Evolutionary conservation across 2,797 vertebrate genomes (phyloP), one percentile per base, ranked within the genome.

Genomic region (Enteromius thamalakanensis): DNA sequence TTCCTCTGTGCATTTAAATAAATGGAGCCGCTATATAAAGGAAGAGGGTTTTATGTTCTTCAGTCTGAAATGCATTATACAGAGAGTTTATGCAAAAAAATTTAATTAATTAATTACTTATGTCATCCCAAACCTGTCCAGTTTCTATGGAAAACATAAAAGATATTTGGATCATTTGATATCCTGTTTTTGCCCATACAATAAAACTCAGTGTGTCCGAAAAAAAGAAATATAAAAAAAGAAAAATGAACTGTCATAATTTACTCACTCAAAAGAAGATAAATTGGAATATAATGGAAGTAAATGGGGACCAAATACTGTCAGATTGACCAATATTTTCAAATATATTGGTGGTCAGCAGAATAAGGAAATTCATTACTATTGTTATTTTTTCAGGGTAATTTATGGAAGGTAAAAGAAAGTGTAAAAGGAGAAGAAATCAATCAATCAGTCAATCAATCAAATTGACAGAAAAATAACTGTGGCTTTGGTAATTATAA

Each of bases 21-120:
- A 92, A 87, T 83, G 82, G 85, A 88, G 86, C 90, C 89, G 91
- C 90, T 87, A 89, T 90, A 89, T 92, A 91, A 89, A 91, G 92
- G 90, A 86, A 85, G 83, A 85, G 84, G 87, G 91, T 89, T 90
- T 92, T 93, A 2, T 40, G 88, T 91, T 90, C 89, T 90, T 87
- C 87, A 58, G 86, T 87, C 86, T 80, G 88, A 88, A 88, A 92
- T 92, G 92, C 89, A 91, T 91, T 91, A 34, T 53, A 7, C 29
- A 17, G 26, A 53, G 32, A 74, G 47, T 34, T 72, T 1, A 51
- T 47, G 5, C 4, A 12, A 47, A 47, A 47, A 45, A 45, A 19
- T 17, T 17, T 11, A 93, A 93, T 91, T 90, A 91, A 91, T 34
- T 34, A 90, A 15, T 40, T 58, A 55, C 3, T 76, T 12, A 1